Evolutionary conservation across 2,113 vertebrate genomes (phyloP).

Genomic region (Hepsetus odoe): DNA sequence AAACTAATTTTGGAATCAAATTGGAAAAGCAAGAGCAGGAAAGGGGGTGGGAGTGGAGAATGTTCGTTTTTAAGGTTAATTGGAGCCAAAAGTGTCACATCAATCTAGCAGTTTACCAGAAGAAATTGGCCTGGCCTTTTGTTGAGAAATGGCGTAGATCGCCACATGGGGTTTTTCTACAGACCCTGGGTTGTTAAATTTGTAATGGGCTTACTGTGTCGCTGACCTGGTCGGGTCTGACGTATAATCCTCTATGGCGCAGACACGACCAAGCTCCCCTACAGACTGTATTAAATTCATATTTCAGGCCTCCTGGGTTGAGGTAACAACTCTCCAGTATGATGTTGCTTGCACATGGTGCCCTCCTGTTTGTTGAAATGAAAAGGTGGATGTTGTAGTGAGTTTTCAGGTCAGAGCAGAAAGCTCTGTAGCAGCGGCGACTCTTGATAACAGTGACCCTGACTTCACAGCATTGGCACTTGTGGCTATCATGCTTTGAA

Average conservation of each 20-base stretch:
- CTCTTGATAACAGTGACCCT: slow-evolving; percentile 44
- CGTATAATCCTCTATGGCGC: slow-evolving; percentile 52
- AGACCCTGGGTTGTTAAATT: slow-evolving; percentile 57
- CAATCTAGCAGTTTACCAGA: slow-evolving; percentile 83
- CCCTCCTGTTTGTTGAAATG: slow-evolving; percentile 49
- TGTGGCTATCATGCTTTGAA: slow-evolving; percentile 11
- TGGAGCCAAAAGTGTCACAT: slow-evolving; percentile 88
- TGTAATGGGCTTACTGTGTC: slow-evolving; percentile 59
- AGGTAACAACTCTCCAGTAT: slow-evolving; percentile 42
- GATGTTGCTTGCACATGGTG: slow-evolving; percentile 36
- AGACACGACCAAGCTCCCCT: slow-evolving; percentile 43
- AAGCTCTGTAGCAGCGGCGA: neutral
- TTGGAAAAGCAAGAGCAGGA: slow-evolving; percentile 33
- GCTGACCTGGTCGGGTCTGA: slow-evolving; percentile 53
- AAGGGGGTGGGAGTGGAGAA: slow-evolving; percentile 44
- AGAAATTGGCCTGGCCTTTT: slow-evolving; percentile 84
- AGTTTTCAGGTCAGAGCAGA: slow-evolving; percentile 31
- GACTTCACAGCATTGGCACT: slow-evolving; percentile 28
- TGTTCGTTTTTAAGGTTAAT: slow-evolving; percentile 89
- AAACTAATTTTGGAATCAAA: slow-evolving; percentile 46
- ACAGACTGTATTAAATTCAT: slow-evolving; percentile 55
- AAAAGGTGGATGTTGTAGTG: slow-evolving; percentile 32
- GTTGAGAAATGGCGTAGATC: slow-evolving; percentile 73
- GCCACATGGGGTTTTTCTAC: slow-evolving; percentile 69
- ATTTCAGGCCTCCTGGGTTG: slow-evolving; percentile 46